These are phyloP conservation scores for Channa maculata DNA, from an alignment of 2,113 vertebrate species.

Conservation along the genomic window DNA sequence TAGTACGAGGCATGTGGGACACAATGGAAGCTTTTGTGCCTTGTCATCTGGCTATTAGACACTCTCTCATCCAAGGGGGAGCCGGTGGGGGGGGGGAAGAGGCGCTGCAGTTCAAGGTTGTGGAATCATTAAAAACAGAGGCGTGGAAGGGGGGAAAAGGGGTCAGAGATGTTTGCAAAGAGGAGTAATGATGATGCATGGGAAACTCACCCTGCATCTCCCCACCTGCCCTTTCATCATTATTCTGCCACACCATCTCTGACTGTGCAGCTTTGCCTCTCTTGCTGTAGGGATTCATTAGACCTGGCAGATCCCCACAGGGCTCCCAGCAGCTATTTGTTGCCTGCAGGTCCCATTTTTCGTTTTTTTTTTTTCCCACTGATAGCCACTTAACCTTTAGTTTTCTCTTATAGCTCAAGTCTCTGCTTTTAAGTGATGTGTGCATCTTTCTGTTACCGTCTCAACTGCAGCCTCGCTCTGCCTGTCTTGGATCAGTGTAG, in stretches of 20 bases:
- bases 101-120: slow-evolving; percentile 53
- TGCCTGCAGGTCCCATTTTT: not conserved
- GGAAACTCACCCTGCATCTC: slow-evolving; percentile 25
- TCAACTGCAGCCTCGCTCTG: not conserved
- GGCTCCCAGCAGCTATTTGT: slow-evolving; percentile 42
- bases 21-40: slow-evolving; percentile 86
- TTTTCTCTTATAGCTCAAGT: slow-evolving; percentile 15
- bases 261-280: slow-evolving; percentile 20
- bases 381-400: slow-evolving; percentile 36
- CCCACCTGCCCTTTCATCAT: slow-evolving; percentile 36
- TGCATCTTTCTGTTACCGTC: not conserved
- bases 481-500: not conserved
- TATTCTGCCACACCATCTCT: slow-evolving; percentile 30
- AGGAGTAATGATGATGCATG: slow-evolving; percentile 62
- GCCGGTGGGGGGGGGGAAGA: not conserved
- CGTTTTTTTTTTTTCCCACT: not conserved
- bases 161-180: slow-evolving; percentile 1
- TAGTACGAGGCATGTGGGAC: slow-evolving; percentile 76
- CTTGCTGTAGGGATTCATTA: slow-evolving; percentile 41
- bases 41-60: slow-evolving; percentile 82
- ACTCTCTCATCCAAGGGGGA: slow-evolving; percentile 56
- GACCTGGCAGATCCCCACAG: slow-evolving; percentile 14
- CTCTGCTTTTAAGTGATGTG: slow-evolving; percentile 15
- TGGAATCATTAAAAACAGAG: slow-evolving; percentile 68
- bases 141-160: not conserved